These are phyloP conservation scores for Botia almorhae DNA, from an alignment of 2,797 vertebrate species.

Conservation along the genomic window DNA sequence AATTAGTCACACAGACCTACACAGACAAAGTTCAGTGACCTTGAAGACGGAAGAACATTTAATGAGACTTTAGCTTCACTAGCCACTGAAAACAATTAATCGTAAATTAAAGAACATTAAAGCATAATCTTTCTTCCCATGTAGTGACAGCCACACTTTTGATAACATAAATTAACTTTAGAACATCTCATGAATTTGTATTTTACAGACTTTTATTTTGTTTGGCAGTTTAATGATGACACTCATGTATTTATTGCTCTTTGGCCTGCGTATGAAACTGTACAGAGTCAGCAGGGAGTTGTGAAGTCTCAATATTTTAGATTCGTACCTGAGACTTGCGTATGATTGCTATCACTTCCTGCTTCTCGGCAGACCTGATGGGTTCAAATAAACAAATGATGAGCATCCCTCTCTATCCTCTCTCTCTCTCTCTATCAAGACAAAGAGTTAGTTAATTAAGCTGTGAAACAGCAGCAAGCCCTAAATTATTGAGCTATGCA, in stretches of 20 bases:
- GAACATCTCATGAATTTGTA: background rate
- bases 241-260: background rate
- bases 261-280: background rate
- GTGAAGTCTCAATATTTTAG: too few species aligned
- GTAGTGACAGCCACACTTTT: background rate
- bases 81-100: background rate
- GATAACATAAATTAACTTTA: background rate
- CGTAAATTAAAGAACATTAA: background rate
- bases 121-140: background rate
- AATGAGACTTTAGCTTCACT: background rate
- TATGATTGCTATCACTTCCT: background rate
- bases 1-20: constrained; percentile 27
- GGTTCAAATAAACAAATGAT: constrained; percentile 26
- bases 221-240: background rate
- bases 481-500: constrained; percentile 43
- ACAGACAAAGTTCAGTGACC: constrained; percentile 32
- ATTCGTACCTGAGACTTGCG: background rate
- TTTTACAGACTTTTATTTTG: background rate
- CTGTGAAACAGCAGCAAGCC: constrained; percentile 21
- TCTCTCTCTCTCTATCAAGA: background rate
- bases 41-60: background rate
- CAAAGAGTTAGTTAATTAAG: constrained; percentile 50
- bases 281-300: background rate
- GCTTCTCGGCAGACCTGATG: background rate
- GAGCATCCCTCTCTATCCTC: constrained; percentile 30